These are phyloP conservation scores for Tokudaia tokunoshimensis DNA, from an alignment of 2,797 vertebrate species.

Conservation along the genomic window DNA sequence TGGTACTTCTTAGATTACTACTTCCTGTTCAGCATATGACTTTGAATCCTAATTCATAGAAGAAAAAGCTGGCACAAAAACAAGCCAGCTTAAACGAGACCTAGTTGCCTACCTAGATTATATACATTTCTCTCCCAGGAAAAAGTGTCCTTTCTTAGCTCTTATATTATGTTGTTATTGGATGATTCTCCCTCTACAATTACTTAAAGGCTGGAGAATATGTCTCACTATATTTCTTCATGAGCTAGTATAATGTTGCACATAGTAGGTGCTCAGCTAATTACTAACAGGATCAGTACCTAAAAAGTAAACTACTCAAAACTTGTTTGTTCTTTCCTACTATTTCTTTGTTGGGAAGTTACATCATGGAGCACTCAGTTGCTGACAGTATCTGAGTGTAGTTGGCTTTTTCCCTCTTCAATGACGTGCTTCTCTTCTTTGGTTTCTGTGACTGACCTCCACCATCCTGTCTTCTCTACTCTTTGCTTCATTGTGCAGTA, in stretches of 20 bases:
- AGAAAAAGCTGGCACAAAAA: neutral
- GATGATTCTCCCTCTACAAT: neutral
- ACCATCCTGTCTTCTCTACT: neutral
- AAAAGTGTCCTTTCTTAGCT: neutral
- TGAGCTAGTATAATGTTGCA: neutral
- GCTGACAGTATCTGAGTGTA: neutral
- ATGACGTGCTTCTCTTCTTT: neutral
- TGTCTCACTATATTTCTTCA: neutral
- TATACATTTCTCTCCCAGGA: neutral
- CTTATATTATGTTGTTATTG: neutral
- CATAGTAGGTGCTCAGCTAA: neutral
- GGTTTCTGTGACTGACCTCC: neutral
- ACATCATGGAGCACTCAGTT: neutral
- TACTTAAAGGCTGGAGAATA: neutral
- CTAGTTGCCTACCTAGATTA: neutral
- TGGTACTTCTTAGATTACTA: neutral
- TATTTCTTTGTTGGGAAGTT: neutral
- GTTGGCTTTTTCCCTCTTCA: neutral
- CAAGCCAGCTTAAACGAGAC: neutral
- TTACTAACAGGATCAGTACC: neutral
- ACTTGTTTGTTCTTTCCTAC: neutral
- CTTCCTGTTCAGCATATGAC: neutral
- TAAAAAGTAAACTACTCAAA: constrained; percentile 3
- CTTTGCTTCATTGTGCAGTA: neutral
- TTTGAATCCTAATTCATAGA: constrained; percentile 5